phyloP scores from a whole-genome alignment of 2,797 vertebrate genomes.

The Merluccius polli region DNA sequence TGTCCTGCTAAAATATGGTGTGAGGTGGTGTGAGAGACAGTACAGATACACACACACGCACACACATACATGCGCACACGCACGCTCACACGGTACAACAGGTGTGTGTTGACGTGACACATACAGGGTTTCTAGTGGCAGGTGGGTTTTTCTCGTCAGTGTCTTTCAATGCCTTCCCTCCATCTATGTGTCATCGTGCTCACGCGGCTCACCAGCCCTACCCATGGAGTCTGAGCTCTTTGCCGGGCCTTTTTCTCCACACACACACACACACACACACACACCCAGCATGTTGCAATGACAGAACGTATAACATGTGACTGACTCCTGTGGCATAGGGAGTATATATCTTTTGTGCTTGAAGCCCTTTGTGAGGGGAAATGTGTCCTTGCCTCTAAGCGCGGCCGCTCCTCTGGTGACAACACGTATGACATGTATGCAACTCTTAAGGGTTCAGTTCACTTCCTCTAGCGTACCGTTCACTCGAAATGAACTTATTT shows the following conservation, averaged over 20 bases:
- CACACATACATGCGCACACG: background rate
- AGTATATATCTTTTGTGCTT: background rate
- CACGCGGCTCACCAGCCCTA: no score
- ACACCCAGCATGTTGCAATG: no score
- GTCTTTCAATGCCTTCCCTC: no score
- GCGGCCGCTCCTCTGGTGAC: background rate
- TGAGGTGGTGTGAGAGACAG: background rate
- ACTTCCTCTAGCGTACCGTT: background rate
- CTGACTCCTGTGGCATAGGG: background rate
- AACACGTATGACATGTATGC: background rate
- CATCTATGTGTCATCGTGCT: no score
- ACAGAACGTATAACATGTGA: no score
- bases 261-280: no score
- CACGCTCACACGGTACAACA: background rate
- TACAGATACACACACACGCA: no score
- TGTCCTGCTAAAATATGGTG: background rate
- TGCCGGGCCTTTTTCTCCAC: no score
- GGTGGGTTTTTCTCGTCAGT: no score
- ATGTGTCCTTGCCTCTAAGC: background rate
- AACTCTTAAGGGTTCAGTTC: background rate
- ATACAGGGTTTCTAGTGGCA: no score
- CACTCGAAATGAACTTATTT: constrained; percentile 4
- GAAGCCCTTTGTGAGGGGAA: background rate
- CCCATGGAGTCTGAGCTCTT: no score
- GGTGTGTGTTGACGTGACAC: no score